phyloP scores from a whole-genome alignment of 2,113 vertebrate genomes.

The Anser cygnoides region DNA sequence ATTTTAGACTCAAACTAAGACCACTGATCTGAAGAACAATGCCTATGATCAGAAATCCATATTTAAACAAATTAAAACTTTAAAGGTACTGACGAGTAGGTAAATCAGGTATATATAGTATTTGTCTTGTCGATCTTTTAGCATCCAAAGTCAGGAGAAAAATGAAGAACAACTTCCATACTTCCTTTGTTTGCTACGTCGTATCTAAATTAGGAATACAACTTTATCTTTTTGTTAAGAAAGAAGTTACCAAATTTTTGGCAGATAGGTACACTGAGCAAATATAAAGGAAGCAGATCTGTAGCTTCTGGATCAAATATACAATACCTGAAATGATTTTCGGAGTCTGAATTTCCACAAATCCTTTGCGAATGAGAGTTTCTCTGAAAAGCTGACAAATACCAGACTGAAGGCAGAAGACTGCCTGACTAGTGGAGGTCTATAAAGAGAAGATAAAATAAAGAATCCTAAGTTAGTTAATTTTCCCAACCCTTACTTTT shows the following conservation, averaged over 20 bases:
- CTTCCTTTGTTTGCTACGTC: neutral
- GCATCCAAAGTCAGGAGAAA: neutral
- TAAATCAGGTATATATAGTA: neutral
- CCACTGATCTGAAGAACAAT: neutral
- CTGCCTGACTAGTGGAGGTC: slow-evolving; percentile 95
- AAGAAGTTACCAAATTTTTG: neutral
- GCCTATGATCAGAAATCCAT: neutral
- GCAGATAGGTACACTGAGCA: neutral
- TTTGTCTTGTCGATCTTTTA: neutral
- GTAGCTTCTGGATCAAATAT: neutral
- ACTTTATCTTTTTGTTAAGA: neutral
- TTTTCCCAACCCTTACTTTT: neutral
- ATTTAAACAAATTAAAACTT: neutral
- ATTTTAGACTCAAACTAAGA: neutral
- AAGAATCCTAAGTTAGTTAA: slow-evolving; percentile 22
- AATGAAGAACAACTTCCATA: neutral
- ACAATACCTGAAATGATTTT: slow-evolving; percentile 96
- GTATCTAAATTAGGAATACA: neutral
- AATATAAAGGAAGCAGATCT: neutral
- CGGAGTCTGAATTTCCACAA: slow-evolving; percentile 97
- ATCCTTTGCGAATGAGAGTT: slow-evolving; percentile 90
- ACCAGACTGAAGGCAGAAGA: slow-evolving; percentile 92
- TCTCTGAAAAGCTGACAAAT: slow-evolving; percentile 96
- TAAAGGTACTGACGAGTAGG: neutral
- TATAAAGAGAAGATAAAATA: slow-evolving; percentile 71